Base-by-base conservation (phyloP, 2,113 vertebrate species). In the Silurus meridionalis region DNA sequence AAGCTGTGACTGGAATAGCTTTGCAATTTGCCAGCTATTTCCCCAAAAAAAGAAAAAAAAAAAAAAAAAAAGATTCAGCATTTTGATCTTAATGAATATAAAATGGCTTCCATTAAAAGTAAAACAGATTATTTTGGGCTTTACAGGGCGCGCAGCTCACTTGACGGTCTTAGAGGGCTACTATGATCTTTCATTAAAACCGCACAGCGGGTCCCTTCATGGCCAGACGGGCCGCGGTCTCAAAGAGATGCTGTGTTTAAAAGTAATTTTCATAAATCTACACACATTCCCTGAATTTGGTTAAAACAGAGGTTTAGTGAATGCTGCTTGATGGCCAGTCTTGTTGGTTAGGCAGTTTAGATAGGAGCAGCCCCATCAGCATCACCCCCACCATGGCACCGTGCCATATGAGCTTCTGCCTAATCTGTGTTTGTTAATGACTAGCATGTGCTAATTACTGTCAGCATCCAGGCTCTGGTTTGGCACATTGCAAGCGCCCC, bases 81-180 rank as follows among this genome's bases (percentile, higher is more conserved):
- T 98, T 99, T 98, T 97, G 96, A 98, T 98, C 96, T 97, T 97
- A 98, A 98, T 98, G 96, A 98, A 98, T 97, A 97, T 97, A 97
- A 98, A 98, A 98, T 98, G 97, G 96, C 95, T 96, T 95, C 97
- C 96, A 98, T 98, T 98, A 99, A 97, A 98, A 97, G 96, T 95
- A 98, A 96, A 97, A 97, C 96, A 96, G 96, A 97, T 98, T 97
- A 97, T 96, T 97, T 96, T 95, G 95, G 95, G 95, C 96, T 96
- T 97, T 97, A 96, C 95, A 95, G 95, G 95, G 95, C 94, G 95
- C 94, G 95, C 94, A 94, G 96, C 95, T 96, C 95, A 95, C 95
- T 83, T 96, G 96, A 95, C 93, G 94, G 95, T 96, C 95, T 96
- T 95, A 95, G 96, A 97, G 95, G 96, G 95, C 95, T 95, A 97